These are phyloP conservation scores for Halcyon senegalensis DNA, from an alignment of 2,113 vertebrate species.

Conservation along the genomic window DNA sequence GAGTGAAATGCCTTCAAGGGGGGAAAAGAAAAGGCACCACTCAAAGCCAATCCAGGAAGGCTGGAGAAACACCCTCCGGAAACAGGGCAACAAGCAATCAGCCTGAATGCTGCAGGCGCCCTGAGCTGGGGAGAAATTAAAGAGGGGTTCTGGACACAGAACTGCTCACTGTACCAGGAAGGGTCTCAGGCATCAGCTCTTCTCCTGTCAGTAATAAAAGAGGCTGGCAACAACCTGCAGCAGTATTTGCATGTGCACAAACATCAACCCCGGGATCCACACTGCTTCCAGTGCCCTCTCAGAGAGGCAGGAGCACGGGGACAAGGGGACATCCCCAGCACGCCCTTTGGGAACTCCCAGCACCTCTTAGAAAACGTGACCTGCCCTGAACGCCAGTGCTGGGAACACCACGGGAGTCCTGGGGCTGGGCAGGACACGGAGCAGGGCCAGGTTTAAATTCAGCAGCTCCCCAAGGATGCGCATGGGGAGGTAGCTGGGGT, in stretches of 20 bases:
- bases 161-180: conserved; percentile 19
- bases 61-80: conserved; percentile 3
- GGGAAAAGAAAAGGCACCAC: conserved; percentile 36
- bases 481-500: neutral
- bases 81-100: conserved; percentile 56
- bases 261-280: neutral
- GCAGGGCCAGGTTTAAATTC: neutral
- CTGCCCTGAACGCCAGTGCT: neutral
- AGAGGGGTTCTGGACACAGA: conserved; percentile 5
- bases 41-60: conserved; percentile 24
- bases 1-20: neutral
- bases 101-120: conserved; percentile 11
- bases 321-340: neutral
- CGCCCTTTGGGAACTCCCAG: neutral
- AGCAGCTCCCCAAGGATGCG: neutral
- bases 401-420: neutral
- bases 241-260: conserved; percentile 11
- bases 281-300: neutral
- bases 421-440: neutral
- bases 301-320: neutral
- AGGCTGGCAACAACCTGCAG: neutral
- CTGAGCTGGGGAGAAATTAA: conserved; percentile 56
- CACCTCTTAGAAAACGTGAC: neutral
- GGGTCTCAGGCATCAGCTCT: conserved; percentile 48
- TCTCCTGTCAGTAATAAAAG: conserved; percentile 16